A percentile compares a stretch with the other conserved stretches of the same genome.
phyloP scores from a whole-genome alignment of 2,888 invertebrate species.

The Andrena praecox region DNA sequence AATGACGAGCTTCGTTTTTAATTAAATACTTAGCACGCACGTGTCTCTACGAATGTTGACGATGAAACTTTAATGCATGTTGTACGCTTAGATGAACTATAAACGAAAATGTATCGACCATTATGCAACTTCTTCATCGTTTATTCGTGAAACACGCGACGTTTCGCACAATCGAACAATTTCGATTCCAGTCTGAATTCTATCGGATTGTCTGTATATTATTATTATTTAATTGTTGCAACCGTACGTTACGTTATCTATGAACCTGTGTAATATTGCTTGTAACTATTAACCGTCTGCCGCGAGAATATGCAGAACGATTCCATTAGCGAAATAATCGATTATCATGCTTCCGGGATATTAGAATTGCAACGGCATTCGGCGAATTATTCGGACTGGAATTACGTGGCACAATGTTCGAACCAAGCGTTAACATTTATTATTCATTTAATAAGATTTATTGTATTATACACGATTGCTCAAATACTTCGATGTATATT shows the following conservation, averaged over 20 bases:
- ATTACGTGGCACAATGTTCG: conserved; percentile 20
- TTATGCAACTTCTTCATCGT: conserved; percentile 40
- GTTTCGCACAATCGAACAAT: conserved; percentile 15
- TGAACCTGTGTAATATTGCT: not conserved
- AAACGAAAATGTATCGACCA: conserved; percentile 32
- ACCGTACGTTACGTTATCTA: not conserved
- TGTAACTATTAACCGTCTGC: not conserved
- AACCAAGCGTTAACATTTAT: conserved; percentile 36
- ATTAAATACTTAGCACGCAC: conserved; percentile 22
- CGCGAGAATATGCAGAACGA: not conserved
- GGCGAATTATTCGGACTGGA: conserved; percentile 30
- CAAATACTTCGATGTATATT: conserved; percentile 74
- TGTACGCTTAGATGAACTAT: conserved; percentile 53
- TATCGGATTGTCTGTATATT: not conserved
- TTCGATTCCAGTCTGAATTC: conserved; percentile 37
- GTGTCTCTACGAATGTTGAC: conserved; percentile 22
- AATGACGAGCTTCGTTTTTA: conserved; percentile 31
- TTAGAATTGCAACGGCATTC: not conserved
- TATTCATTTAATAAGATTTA: conserved; percentile 43
- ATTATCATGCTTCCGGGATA: too few species aligned
- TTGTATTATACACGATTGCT: conserved; percentile 68
- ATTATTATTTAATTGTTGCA: not conserved
- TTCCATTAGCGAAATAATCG: not conserved
- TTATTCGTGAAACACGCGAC: conserved; percentile 31
- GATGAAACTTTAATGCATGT: conserved; percentile 52